Conservation (phyloP, 2,797 vertebrate genomes). For the Onychomys leucogaster region DNA sequence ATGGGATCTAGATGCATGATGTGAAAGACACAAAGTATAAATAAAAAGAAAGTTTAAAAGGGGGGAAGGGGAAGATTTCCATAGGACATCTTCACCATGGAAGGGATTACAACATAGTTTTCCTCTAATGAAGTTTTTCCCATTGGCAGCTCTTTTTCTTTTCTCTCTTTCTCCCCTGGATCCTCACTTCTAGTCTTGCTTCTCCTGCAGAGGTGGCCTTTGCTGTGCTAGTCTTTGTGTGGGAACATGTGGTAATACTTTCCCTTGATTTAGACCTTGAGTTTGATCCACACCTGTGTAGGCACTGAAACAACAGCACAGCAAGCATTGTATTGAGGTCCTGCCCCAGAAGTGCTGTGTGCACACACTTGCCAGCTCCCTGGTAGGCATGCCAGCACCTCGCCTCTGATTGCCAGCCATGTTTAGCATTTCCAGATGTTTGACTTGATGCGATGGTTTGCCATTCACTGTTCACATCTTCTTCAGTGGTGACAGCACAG, state of each 20-base stretch:
- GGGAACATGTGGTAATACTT: conserved; percentile 86
- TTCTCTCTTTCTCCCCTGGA: conserved; percentile 77
- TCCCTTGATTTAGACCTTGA: conserved; percentile 68
- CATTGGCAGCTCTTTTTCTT: conserved; percentile 86
- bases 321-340: neutral
- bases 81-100: conserved; percentile 84
- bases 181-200: neutral
- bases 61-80: neutral
- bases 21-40: neutral
- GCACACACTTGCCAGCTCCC: neutral
- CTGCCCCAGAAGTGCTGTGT: neutral
- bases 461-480: neutral
- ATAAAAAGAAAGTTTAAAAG: neutral
- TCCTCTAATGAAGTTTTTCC: conserved; percentile 88
- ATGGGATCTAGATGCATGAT: neutral
- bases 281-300: conserved; percentile 80
- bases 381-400: neutral
- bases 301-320: conserved; percentile 1
- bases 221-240: conserved; percentile 63
- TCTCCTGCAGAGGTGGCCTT: conserved; percentile 21
- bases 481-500: neutral
- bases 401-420: neutral
- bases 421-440: neutral
- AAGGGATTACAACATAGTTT: conserved; percentile 84
- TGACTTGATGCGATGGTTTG: neutral